Evolutionary conservation across 2,113 vertebrate genomes (phyloP), one percentile per base, ranked within the genome.

Genomic region (Ctenomys sociabilis): DNA sequence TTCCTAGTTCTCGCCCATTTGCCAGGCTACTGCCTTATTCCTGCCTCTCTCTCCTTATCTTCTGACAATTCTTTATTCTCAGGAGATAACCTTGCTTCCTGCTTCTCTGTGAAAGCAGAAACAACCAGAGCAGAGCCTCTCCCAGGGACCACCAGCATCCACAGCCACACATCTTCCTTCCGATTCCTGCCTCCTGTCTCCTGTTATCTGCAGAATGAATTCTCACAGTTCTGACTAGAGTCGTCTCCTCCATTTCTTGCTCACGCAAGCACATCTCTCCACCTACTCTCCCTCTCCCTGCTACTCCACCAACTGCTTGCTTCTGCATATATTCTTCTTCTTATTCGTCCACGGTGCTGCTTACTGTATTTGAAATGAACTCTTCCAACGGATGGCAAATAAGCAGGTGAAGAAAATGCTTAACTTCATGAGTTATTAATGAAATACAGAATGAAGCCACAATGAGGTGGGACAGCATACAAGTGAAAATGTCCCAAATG

Each of bases 191-290:
- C 32, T 19, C 32, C 7, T 28, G 24, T 26, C 12, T 35, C 30
- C 21, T 21, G 19, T 73, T 11, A 13, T 21, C 45, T 19, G 0
- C 9, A 17, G 59, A n/a, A 22, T 7, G 49, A 24, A 13, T 24
- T 1, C 30, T 24, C 66, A 10, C 2, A 3, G 9, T 21, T 32
- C 83, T 30, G 0, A 22, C 87, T 78, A 37, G 87, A n/a, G 22
- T 2, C 85, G 78, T 16, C 19, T 37, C 59, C 43, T 64, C 28
- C 17, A 0, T 40, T 86, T 68, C 14, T 24, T 3, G 5, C 45
- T 72, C 40, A 63, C 28, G 54, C 14, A 11, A 21, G 14, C 45
- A 13, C 19, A 8, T 45, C 80, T 30, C 54, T 43, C 72, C 26
- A n/a, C 3, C 22, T 8, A 17, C 30, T 28, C 17, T 28, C 28